A percentile compares a stretch with the other conserved stretches of the same genome.
These are phyloP conservation scores for Lasioglossum pauxillum DNA, from an alignment of 2,888 invertebrate species.

Conservation along the genomic window DNA sequence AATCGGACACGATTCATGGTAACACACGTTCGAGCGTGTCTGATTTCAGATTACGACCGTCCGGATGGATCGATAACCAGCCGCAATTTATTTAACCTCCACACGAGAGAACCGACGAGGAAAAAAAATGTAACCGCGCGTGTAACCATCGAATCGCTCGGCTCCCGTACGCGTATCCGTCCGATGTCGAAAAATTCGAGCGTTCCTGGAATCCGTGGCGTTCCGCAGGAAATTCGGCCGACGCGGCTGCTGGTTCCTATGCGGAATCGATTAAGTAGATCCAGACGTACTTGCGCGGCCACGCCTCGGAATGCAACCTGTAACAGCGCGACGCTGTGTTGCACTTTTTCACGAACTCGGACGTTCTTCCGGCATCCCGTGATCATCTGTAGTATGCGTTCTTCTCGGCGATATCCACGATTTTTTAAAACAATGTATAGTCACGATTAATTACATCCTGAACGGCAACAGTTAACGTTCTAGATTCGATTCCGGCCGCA, in stretches of 20 bases:
- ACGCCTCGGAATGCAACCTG: conserved; percentile 35
- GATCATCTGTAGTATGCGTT: neutral
- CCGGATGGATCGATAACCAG: conserved; percentile 46
- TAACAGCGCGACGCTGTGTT: conserved; percentile 16
- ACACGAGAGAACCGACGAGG: neutral
- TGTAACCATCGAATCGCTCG: neutral
- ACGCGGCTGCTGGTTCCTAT: neutral
- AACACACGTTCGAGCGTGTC: conserved; percentile 40
- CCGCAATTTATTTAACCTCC: conserved; percentile 53
- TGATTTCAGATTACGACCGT: conserved; percentile 49
- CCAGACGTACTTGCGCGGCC: conserved; percentile 34
- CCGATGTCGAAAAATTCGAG: neutral
- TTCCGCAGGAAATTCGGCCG: neutral
- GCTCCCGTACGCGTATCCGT: neutral
- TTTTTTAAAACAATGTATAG: neutral
- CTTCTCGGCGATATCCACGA: neutral
- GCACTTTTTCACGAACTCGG: neutral
- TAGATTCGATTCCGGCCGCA: neutral
- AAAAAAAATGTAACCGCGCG: conserved; percentile 8
- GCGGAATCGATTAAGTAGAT: conserved; percentile 45
- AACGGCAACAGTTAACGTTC: neutral
- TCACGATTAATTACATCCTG: neutral
- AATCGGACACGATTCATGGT: conserved; percentile 45
- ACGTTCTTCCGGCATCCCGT: neutral
- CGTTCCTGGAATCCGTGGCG: neutral